Percentiles rank a stretch among this genome's conserved stretches.
Conservation (phyloP, 2,797 vertebrate genomes). For the Rallus crepitans region DNA sequence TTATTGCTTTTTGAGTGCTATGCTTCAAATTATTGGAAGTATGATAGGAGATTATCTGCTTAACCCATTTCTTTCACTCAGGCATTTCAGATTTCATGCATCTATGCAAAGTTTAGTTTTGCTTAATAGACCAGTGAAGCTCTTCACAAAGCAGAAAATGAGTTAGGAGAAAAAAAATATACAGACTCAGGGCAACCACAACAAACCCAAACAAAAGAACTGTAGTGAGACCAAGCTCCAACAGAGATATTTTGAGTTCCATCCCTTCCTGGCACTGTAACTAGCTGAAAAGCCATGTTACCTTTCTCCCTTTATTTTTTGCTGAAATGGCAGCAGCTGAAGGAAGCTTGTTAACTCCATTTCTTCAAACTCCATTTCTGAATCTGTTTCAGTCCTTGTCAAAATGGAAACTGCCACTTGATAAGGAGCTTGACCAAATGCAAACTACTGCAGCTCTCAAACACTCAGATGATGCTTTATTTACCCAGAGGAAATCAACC, state of each 20-base stretch:
- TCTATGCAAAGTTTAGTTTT: neutral
- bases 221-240: neutral
- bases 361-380: neutral
- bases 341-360: neutral
- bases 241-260: neutral
- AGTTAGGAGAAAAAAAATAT: neutral
- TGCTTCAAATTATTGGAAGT: neutral
- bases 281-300: neutral
- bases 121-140: neutral
- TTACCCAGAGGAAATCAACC: neutral
- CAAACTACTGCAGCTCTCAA: neutral
- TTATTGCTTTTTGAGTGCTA: neutral
- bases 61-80: slow-evolving; percentile 22
- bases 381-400: neutral
- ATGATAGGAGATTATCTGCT: slow-evolving; percentile 20
- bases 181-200: neutral
- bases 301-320: neutral
- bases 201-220: neutral
- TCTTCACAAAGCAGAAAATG: neutral
- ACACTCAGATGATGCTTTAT: neutral
- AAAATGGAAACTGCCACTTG: neutral
- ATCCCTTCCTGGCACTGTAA: neutral
- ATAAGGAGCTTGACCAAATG: neutral
- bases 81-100: neutral
- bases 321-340: neutral